Evolutionary conservation across 2,888 invertebrate genomes (phyloP), one percentile per base, ranked within the genome.

Genomic region (Smittia sp.): DNA sequence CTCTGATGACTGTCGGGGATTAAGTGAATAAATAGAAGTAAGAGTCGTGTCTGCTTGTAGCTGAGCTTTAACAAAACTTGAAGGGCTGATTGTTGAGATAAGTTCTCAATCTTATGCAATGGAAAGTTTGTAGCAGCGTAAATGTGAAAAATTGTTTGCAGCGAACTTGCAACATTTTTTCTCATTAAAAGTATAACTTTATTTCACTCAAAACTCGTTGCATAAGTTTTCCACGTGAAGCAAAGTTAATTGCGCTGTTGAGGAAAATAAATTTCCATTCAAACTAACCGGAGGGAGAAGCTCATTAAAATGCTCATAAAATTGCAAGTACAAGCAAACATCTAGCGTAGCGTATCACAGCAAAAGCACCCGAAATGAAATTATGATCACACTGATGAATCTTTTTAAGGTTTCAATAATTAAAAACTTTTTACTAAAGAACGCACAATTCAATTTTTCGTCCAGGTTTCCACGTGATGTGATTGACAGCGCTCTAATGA

Each of bases 391-490:
- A 24, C 4, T 15, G 2, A 46, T 7, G 22, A 58, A 15, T 58
- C 72, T 72, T 72, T 72, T 72, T 72, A 72, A 72, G 72, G 62
- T 72, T 72, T 72, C 22, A 24, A 72, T 72, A 72, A 72, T 62
- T 72, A 24, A 46, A 65, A 41, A 63, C 18, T 73, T 73, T 65
- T 73, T 46, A 73, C 20, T 65, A 63, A 65, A 73, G 73, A 73
- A 90, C 94, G 92, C 86, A 98, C 98, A 98, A 81, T 98, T 96
- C 79, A 98, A 86, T 85, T 98, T 98, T 84, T 99, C 98, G 81
- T 98, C 98, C 78, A 98, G 87, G 82, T 96, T 97, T 77, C 98
- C 98, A 81, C 98, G 88, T 81, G 98, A 98, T 88, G 98, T 99
- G 80, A 98, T 96, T 78, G 98, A 98, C 76, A 99, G 86, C 75